Evolutionary conservation across 2,113 vertebrate genomes (phyloP).

Genomic region (Dasyurus viverrinus): DNA sequence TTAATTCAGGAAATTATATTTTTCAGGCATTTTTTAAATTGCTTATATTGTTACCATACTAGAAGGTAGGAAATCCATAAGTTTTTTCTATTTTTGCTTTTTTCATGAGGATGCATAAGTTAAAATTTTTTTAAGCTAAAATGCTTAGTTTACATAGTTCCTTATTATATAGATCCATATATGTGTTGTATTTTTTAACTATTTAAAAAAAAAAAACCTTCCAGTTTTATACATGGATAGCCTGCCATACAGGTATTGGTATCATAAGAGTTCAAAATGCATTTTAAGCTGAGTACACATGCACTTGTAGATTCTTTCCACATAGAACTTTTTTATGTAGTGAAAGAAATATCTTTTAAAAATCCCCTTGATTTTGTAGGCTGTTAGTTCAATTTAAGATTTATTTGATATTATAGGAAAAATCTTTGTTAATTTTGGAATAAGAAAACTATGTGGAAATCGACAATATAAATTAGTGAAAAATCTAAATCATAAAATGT

Average conservation of each 20-base stretch:
- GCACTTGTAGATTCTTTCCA: background rate
- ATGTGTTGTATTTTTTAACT: background rate
- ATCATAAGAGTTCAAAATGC: background rate
- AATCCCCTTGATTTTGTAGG: background rate
- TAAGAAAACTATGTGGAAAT: background rate
- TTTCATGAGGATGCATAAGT: background rate
- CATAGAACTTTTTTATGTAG: background rate
- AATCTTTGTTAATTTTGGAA: background rate
- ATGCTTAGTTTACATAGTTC: background rate
- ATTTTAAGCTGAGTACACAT: background rate
- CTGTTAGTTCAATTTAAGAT: background rate
- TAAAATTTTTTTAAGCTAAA: background rate
- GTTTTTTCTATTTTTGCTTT: background rate
- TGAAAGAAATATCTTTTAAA: background rate
- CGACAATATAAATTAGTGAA: background rate
- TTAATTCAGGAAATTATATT: background rate
- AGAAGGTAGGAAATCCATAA: background rate
- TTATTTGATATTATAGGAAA: background rate
- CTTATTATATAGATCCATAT: background rate
- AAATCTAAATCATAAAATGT: background rate
- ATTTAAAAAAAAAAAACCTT: background rate
- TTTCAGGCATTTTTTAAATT: background rate
- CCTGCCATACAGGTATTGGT: background rate
- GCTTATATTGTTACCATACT: background rate
- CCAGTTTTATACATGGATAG: background rate